Percentiles rank a stretch among this genome's conserved stretches.
Evolutionary conservation across 2,797 vertebrate species (phyloP).

Genomic region (Sebastes hopkinsi): DNA sequence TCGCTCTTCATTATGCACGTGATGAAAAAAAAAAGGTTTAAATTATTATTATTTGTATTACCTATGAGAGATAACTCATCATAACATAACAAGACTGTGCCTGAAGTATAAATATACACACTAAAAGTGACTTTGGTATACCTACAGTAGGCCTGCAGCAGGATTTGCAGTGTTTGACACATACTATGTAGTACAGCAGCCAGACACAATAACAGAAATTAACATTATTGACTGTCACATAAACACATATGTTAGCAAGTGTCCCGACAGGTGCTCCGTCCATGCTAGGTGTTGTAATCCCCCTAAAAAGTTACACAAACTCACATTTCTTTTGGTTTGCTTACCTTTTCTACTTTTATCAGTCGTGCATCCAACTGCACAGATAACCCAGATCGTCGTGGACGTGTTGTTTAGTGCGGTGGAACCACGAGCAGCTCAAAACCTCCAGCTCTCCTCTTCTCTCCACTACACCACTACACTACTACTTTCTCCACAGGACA

Average conservation of each 20-base stretch:
- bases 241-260: not conserved
- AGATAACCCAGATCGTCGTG: not conserved
- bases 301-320: constrained; percentile 33
- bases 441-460: constrained; percentile 7
- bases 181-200: not conserved
- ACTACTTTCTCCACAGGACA: not conserved
- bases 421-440: constrained; percentile 8
- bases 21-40: not conserved
- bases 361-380: not conserved
- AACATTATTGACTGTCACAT: not conserved
- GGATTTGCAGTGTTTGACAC: too few relatives aligned
- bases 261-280: not conserved
- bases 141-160: not conserved
- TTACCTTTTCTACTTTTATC: constrained; percentile 17
- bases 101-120: not conserved
- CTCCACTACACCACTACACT: constrained; percentile 9
- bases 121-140: not conserved
- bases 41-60: not conserved
- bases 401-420: not conserved
- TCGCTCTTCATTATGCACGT: not conserved
- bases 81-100: not conserved
- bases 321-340: not conserved
- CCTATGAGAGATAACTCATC: not conserved
- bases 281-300: not conserved
- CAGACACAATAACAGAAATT: not conserved